phyloP scores from a whole-genome alignment of 1,140 invertebrate species.

The Drosophila nannoptera region DNA sequence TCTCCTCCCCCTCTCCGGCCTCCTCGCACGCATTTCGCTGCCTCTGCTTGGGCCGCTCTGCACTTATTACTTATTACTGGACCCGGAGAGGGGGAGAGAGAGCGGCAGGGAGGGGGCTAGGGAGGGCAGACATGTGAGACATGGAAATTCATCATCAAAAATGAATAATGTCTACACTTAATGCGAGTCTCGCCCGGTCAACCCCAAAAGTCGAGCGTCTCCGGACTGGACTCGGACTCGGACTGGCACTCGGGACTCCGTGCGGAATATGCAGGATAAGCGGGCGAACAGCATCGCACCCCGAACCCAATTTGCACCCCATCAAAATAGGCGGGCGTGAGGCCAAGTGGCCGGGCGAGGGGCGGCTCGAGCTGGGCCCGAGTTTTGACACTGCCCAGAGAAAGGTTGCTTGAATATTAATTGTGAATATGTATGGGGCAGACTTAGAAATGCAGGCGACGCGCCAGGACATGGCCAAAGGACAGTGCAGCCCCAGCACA shows the following conservation, averaged over 20 bases:
- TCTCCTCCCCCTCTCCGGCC: conserved; percentile 43
- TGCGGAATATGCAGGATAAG: conserved; percentile 48
- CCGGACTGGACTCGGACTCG: background rate
- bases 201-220: conserved; percentile 10
- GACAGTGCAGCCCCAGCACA: conserved; percentile 35
- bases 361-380: background rate
- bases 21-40: conserved; percentile 20
- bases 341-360: conserved; percentile 34
- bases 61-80: conserved; percentile 77
- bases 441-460: conserved; percentile 75
- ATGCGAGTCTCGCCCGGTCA: conserved; percentile 49
- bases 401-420: conserved; percentile 77
- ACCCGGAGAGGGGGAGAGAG: conserved; percentile 16
- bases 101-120: background rate
- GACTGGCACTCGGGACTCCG: conserved; percentile 15
- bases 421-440: conserved; percentile 68
- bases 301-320: conserved; percentile 73
- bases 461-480: conserved; percentile 51
- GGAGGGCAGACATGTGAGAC: conserved; percentile 65
- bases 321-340: conserved; percentile 72
- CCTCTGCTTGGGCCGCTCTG: conserved; percentile 51
- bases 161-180: conserved; percentile 78
- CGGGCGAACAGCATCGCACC: conserved; percentile 49
- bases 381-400: conserved; percentile 33
- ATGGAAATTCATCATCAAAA: conserved; percentile 78